Evolutionary conservation across 2,113 vertebrate species (phyloP).

Genomic region (Osmerus mordax): DNA sequence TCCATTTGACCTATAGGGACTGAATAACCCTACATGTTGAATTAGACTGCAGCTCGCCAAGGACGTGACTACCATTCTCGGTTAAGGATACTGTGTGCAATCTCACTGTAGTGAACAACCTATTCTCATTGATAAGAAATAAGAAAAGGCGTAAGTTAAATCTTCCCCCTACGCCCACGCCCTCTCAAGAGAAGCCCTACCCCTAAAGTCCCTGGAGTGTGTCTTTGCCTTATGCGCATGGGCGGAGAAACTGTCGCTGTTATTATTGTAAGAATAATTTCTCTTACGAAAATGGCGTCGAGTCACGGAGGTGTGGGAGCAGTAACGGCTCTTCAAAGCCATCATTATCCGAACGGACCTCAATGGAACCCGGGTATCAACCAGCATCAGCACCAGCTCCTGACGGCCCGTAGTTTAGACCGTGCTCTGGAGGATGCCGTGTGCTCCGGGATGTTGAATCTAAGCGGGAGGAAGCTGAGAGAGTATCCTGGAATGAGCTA

Average conservation of each 20-base stretch:
- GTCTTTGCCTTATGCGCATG: slow-evolving; percentile 60
- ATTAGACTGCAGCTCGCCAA: too few relatives aligned
- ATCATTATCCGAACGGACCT: slow-evolving; percentile 77
- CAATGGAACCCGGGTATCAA: slow-evolving; percentile 79
- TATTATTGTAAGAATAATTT: slow-evolving; percentile 74
- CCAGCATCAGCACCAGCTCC: slow-evolving; percentile 76
- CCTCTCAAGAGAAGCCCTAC: slow-evolving; percentile 47
- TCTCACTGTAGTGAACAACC: too few relatives aligned
- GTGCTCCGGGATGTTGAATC: slow-evolving; percentile 87
- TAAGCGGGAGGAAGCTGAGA: slow-evolving; percentile 93
- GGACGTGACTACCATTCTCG: too few relatives aligned
- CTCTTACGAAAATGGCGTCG: slow-evolving; percentile 86
- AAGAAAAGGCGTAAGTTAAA: background rate
- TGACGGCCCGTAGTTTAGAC: slow-evolving; percentile 87
- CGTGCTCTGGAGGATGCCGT: slow-evolving; percentile 91
- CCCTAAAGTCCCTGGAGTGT: slow-evolving; percentile 53
- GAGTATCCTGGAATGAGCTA: slow-evolving; percentile 88
- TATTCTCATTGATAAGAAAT: background rate
- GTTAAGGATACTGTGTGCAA: too few relatives aligned
- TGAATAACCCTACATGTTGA: too few relatives aligned
- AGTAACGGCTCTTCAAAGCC: slow-evolving; percentile 68
- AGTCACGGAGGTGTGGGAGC: slow-evolving; percentile 79
- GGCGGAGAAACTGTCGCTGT: slow-evolving; percentile 74
- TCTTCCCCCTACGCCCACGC: slow-evolving; percentile 10
- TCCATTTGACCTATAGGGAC: too few relatives aligned